These are phyloP conservation scores for Chloropsis cyanopogon DNA, from an alignment of 2,113 vertebrate genomes.

Conservation along the genomic window DNA sequence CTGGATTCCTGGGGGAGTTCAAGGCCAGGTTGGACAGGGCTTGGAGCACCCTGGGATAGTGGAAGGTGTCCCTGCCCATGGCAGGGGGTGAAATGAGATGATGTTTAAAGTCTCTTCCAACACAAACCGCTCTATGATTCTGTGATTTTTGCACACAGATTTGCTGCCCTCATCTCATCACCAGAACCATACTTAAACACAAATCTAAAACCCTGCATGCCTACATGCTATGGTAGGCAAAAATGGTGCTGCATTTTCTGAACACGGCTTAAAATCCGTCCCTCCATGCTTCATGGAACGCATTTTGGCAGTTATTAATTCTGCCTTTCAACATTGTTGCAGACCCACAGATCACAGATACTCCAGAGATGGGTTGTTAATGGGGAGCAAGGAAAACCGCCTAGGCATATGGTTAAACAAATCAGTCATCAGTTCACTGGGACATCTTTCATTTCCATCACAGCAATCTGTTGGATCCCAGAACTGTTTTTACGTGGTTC, in stretches of 20 bases:
- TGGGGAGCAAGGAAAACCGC: not conserved
- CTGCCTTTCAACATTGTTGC: not conserved
- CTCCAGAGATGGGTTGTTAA: not conserved
- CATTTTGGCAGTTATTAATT: not conserved
- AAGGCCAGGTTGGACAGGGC: not conserved
- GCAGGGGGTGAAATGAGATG: not conserved
- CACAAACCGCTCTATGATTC: not conserved
- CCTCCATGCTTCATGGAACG: not conserved
- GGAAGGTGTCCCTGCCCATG: not conserved
- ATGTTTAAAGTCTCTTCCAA: not conserved
- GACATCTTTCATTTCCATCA: conserved; percentile 4
- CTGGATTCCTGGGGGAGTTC: accelerated
- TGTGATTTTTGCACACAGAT: not conserved
- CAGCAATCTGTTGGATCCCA: not conserved
- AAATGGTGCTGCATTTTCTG: not conserved
- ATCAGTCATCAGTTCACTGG: conserved; percentile 1
- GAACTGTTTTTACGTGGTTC: conserved; percentile 21
- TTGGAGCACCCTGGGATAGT: not conserved
- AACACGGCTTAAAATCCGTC: not conserved
- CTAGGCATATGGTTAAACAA: not conserved
- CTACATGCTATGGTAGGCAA: not conserved
- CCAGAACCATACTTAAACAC: not conserved
- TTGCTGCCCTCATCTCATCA: not conserved
- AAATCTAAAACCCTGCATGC: accelerated
- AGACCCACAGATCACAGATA: not conserved